Evolutionary conservation across 2,113 vertebrate species (phyloP), one percentile per base, ranked within the genome.

Genomic region (Salvelinus sp.): DNA sequence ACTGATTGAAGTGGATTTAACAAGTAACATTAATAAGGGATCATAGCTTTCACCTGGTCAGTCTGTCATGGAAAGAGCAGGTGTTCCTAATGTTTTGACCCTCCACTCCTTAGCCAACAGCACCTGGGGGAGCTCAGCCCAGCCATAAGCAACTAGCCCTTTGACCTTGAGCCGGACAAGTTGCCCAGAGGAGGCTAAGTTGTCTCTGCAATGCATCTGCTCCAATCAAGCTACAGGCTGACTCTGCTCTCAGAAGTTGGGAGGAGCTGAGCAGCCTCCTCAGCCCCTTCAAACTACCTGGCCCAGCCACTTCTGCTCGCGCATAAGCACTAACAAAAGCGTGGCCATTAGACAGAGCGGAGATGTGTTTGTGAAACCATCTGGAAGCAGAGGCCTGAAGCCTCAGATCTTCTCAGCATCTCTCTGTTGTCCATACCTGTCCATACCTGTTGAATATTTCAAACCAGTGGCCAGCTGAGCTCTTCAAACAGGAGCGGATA

Each of bases 281-380:
- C 38, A 44, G 38, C 38, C 38, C 7, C 38, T 44, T 4, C 16
- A 14, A 64, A 9, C 38, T 13, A 60, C 1, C 38, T 47, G 67
- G 14, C 13, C 23, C 14, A 14, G 10, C 25, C 13, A 25, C 50
- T 28, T 54, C 78, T 70, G 48, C 74, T 67, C 71, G 68, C 62
- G 67, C 2, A 23, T 28, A 44, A 14, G 23, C 16, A 10, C 22
- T 60, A 16, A 47, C 69, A 82, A 64, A 80, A 76, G 72, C 72
- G 65, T 60, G 69, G 65, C 62, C 78, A 68, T 66, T 66, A 60
- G 2, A 44, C 38, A 44, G 10, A 73, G 44, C 65, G 38, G 73
- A 75, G 66, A 70, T n/a, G 77, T 30, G 28, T 76, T 70, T 18
- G 47, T 74, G 44, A 64, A 78, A 78, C 78, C 83, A 70, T 78